Percentiles rank a stretch among this genome's conserved stretches.
Evolutionary conservation across 1,140 invertebrate species (phyloP).

Genomic region (Heterodera schachtii): DNA sequence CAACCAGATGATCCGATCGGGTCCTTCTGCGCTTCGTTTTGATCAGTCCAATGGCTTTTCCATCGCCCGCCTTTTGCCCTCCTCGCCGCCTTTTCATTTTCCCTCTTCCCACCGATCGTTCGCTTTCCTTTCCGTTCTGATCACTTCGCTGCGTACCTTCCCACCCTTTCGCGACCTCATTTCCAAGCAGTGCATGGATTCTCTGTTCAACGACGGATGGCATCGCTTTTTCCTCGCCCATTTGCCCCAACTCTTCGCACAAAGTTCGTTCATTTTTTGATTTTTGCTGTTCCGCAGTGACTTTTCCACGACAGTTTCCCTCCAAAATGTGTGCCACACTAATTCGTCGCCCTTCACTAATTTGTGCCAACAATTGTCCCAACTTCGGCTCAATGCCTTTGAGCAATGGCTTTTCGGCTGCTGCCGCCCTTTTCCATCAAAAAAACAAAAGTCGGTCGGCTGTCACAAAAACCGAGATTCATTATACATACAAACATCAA

Average conservation of each 20-base stretch:
- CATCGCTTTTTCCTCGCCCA: slow-evolving; percentile 49
- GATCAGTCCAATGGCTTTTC: slow-evolving; percentile 12
- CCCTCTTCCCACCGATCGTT: slow-evolving; percentile 26
- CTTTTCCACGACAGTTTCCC: background rate
- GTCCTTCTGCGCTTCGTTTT: background rate
- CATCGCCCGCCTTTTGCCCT: slow-evolving; percentile 6
- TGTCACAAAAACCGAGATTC: no score
- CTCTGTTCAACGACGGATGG: slow-evolving; percentile 37
- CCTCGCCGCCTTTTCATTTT: background rate
- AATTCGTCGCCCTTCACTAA: background rate
- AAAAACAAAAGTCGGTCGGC: background rate
- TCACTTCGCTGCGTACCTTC: slow-evolving; percentile 29
- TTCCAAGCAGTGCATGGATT: slow-evolving; percentile 24
- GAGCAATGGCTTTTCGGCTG: slow-evolving; percentile 40
- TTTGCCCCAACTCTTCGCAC: background rate
- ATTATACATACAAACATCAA: background rate
- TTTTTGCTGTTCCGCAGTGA: no score
- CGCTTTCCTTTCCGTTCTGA: slow-evolving; percentile 22
- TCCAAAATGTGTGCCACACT: background rate
- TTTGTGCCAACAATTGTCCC: background rate
- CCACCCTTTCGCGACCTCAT: slow-evolving; percentile 8
- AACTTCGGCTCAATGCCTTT: slow-evolving; percentile 19
- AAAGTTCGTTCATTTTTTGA: background rate
- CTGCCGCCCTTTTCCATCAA: slow-evolving; percentile 22
- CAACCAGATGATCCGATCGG: no score